Base-by-base conservation (phyloP, 2,113 vertebrate species). In the Oncorhynchus keta region DNA sequence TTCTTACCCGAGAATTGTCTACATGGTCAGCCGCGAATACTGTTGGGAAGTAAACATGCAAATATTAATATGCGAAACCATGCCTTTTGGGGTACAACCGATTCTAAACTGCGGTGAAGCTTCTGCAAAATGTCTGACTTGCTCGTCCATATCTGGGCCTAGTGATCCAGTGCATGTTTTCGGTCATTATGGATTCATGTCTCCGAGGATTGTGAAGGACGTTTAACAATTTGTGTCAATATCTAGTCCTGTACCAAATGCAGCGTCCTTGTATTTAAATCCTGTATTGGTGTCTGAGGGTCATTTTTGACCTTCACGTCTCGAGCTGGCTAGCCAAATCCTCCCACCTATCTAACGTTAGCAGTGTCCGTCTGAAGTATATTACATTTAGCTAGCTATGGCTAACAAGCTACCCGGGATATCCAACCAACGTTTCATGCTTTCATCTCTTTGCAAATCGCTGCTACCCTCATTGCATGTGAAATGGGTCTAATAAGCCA, bases 271-370 rank as follows among this genome's bases (percentile, higher is more conserved):
- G 1, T 18, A 57, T 2, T 5, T 13, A 26, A 20, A 75, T 75
- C 62, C 72, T 9, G 16, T 45, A 72, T 26, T 51, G 6, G 35
- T 81, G 24, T 77, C 45, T 68, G 20, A 24, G 14, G 78, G n/a
- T 80, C 70, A 57, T 81, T 86, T 80, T 62, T 92, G 90, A 91
- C 90, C 91, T 92, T 91, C 90, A 92, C n/a, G 74, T 71, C 76
- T 76, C 74, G 35, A 49, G 70, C 59, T 83, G 62, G 69, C 80
- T 14, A 90, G 88, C 87, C 79, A 88, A 89, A 84, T 81, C 24
- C 18, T 45, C 39, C 39, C 39, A 11, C 68, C 70, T 82, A 81
- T 81, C 67, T 1, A 35, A 35, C 35, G 68, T 11, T 64, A 49
- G 68, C 26, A 12, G 39, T 48, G 45, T 9, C 51, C 51, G 16